phyloP scores from a whole-genome alignment of 2,888 invertebrate species.

The Drosophila meridionalis region DNA sequence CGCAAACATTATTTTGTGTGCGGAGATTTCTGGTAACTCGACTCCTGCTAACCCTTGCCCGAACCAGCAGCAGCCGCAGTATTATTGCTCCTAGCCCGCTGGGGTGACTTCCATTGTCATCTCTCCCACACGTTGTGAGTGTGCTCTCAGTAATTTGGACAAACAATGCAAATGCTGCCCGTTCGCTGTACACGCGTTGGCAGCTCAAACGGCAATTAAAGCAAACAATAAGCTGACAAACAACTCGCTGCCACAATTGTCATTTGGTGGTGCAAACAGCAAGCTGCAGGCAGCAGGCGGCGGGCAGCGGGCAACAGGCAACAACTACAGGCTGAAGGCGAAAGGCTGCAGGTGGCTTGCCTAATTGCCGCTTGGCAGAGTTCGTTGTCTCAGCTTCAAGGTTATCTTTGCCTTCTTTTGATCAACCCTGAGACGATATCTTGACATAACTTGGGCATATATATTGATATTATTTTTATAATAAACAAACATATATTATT shows the following conservation, averaged over 20 bases:
- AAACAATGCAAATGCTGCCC: conserved; percentile 61
- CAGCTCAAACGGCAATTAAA: conserved; percentile 75
- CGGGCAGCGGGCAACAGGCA: background rate
- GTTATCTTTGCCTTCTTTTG: background rate
- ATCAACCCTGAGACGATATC: background rate
- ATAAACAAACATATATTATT: background rate
- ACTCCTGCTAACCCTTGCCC: conserved; percentile 64
- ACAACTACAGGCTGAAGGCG: background rate
- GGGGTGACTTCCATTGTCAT: conserved; percentile 63
- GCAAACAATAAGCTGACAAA: conserved; percentile 75
- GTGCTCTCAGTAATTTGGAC: conserved; percentile 63
- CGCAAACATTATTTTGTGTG: conserved; percentile 71
- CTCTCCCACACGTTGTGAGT: conserved; percentile 15
- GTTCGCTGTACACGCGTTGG: conserved; percentile 43
- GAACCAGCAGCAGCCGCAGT: conserved; percentile 41
- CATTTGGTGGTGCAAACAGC: conserved; percentile 38
- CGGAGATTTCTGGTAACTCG: conserved; percentile 68
- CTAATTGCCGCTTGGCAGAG: conserved; percentile 9
- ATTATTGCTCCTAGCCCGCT: conserved; percentile 37
- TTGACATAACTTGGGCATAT: background rate
- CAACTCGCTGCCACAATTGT: conserved; percentile 52
- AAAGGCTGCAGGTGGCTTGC: conserved; percentile 6
- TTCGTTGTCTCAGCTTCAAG: conserved; percentile 19
- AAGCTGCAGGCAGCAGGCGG: conserved; percentile 9
- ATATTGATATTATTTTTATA: background rate